Evolutionary conservation across 1,140 invertebrate species (phyloP), one percentile per base, ranked within the genome.

Genomic region (Ganaspis sp.): DNA sequence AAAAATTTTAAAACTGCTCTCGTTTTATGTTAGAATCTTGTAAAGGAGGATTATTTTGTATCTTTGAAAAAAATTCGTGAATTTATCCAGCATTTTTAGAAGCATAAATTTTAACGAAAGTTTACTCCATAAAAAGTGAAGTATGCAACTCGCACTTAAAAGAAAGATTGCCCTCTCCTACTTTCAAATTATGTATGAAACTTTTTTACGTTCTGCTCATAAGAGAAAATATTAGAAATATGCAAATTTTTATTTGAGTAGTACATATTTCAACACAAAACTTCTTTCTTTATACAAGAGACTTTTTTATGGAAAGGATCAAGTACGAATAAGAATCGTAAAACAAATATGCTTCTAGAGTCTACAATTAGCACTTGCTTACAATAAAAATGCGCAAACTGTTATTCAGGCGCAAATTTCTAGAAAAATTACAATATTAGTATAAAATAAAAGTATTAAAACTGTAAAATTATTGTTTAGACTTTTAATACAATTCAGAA

Each of bases 141-240:
- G 45, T 49, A 49, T 49, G n/a, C 45, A 49, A 49, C 45, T 49
- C 12, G 17, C 12, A 49, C 45, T 49, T 49, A 49, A 49, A 49
- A 49, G 45, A 49, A 49, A 49, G 45, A 49, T 49, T 49, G n/a
- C 45, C n/a, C 45, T 8, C 15, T 49, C 17, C 45, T n/a, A 49
- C n/a, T 17, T 49, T 49, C n/a, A 49, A 49, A 49, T 49, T 49
- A 49, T 49, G 45, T 49, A 49, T 49, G 45, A 49, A 49, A 49
- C n/a, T 49, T 49, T 45, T 49, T 17, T 49, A 49, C 45, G 45
- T 49, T 49, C n/a, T 49, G 17, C 45, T 49, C 45, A 49, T 49
- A 49, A 49, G 45, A 49, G 45, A 49, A 49, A 49, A 49, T 49
- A 49, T 49, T 49, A 49, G 45, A 49, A 49, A 49, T 49, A 49